Evolutionary conservation across 2,888 invertebrate genomes (phyloP).

Genomic region (Abscondita cerata): DNA sequence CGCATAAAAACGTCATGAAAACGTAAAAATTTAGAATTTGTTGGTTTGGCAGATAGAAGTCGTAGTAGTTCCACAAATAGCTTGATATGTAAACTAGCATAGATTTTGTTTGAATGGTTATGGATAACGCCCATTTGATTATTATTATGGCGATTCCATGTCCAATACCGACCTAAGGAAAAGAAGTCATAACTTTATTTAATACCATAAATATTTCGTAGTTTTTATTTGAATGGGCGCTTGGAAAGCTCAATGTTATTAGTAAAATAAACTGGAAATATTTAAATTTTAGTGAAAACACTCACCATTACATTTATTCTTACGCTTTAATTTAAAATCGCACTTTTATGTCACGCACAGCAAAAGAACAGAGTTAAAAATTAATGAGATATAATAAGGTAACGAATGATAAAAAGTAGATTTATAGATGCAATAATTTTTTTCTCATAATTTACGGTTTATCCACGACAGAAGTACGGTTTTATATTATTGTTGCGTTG

Average conservation of each 20-base stretch:
- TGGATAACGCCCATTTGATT: slow-evolving; percentile 25
- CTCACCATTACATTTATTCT: too few species aligned
- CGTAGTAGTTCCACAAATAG: slow-evolving; percentile 22
- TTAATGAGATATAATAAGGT: slow-evolving; percentile 2
- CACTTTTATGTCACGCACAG: too few species aligned
- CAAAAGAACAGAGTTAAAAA: too few species aligned
- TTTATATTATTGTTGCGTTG: not conserved
- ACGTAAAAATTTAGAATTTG: slow-evolving; percentile 18
- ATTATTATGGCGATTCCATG: slow-evolving; percentile 19
- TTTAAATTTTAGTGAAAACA: too few species aligned
- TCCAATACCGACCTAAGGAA: slow-evolving; percentile 25
- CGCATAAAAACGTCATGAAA: slow-evolving; percentile 16
- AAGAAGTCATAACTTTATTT: slow-evolving; percentile 12
- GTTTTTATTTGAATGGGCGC: too few species aligned
- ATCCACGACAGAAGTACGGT: not conserved
- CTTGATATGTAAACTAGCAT: slow-evolving; percentile 29
- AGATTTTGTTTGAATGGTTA: slow-evolving; percentile 27
- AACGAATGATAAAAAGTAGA: slow-evolving; percentile 1
- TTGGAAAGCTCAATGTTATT: too few species aligned
- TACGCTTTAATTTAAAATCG: too few species aligned
- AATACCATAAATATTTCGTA: too few species aligned
- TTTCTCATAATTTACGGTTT: slow-evolving; percentile 2
- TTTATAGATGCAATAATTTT: not conserved
- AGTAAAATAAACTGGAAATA: too few species aligned
- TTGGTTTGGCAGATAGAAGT: slow-evolving; percentile 10